Base-by-base conservation (phyloP, 2,797 vertebrate genomes). In the Enteromius fasciolatus region DNA sequence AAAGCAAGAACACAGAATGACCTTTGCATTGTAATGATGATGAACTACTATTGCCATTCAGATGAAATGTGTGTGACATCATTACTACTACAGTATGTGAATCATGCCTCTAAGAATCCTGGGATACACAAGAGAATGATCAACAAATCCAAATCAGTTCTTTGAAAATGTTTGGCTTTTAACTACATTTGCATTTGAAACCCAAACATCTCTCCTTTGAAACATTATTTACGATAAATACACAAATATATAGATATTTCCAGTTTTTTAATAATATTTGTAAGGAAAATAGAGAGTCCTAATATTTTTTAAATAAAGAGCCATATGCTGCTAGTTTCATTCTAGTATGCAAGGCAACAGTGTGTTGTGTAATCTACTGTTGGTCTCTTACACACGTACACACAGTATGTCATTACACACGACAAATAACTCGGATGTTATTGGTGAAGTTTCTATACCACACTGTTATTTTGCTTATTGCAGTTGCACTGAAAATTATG, bases 161-260 rank as follows among this genome's bases (percentile, higher is more conserved):
- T 28, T 73, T 61, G 52, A 50, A 72, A 61, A 61, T 63, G 41
- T 81, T 63, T 81, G 74, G 79, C 41, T 25, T 44, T 73, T 33
- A 82, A 50, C 41, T 23, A 44, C 20, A 11, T 28, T 61, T 69
- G 14, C 39, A 73, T 23, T 50, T 64, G 59, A 33, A 85, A 63
- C 81, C 36, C 57, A 72, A 76, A 73, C 70, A n/a, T 81, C 48
- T 75, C 76, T 68, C 75, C 75, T 67, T 68, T 50, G 46, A 88
- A 88, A 81, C 74, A 72, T 83, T 84, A 88, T 85, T 91, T 89
- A 91, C 91, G 72, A 83, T 91, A 89, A 90, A 90, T 90, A 90
- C 90, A 93, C 86, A 92, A 93, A 94, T 94, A 93, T 92, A 93
- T 89, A 92, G 88, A 82, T 90, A 89, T 88, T 88, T 87, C 85